phyloP scores from a whole-genome alignment of 1,140 invertebrate species.

The Anastatus disparis region DNA sequence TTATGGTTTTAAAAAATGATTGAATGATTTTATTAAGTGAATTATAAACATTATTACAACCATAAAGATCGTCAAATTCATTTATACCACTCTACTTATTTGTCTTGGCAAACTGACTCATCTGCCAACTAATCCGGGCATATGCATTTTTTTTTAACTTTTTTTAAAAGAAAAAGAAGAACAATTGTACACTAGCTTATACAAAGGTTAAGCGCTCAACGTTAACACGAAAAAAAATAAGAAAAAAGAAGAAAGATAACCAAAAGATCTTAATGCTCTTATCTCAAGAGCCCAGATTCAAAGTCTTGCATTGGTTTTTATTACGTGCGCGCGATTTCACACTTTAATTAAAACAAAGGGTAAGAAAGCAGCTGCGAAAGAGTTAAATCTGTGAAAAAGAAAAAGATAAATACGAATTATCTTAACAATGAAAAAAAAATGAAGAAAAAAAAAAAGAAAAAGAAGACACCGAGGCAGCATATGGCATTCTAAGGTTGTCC shows the following conservation, averaged over 20 bases:
- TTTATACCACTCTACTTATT: background rate
- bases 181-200: no score
- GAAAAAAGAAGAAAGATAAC: no score
- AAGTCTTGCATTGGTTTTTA: slow-evolving; percentile 12
- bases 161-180: no score
- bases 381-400: background rate
- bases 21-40: no score
- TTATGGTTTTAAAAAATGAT: no score
- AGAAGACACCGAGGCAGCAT: background rate
- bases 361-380: background rate
- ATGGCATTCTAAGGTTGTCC: background rate
- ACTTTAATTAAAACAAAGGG: slow-evolving; percentile 29
- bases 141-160: no score
- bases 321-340: background rate
- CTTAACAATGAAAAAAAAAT: no score
- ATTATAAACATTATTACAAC: no score
- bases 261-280: slow-evolving; percentile 30
- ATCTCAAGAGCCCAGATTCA: background rate
- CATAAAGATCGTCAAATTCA: background rate
- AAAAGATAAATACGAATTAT: slow-evolving; percentile 28
- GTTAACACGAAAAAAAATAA: no score
- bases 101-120: background rate
- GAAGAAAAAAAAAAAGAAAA: background rate
- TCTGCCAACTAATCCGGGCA: slow-evolving; percentile 1
- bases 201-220: no score